A percentile compares a stretch with the other conserved stretches of the same genome.
phyloP scores from a whole-genome alignment of 2,888 invertebrate genomes.

The Lasioglossum leucozonium region DNA sequence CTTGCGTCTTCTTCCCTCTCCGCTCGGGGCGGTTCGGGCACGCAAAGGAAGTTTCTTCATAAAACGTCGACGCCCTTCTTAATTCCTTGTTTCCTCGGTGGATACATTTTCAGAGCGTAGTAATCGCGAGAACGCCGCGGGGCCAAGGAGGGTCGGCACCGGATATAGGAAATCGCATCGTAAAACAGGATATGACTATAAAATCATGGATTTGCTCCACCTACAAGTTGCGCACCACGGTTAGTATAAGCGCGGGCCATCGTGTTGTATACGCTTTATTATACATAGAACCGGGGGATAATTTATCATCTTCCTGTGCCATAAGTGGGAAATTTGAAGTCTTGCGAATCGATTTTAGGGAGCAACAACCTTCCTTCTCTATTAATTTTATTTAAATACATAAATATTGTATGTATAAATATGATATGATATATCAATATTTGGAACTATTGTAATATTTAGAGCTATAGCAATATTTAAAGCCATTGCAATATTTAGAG shows the following conservation, averaged over 20 bases:
- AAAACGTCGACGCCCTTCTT: conserved; percentile 69
- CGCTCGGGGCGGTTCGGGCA: conserved; percentile 57
- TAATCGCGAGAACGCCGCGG: conserved; percentile 63
- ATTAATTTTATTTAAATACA: no score
- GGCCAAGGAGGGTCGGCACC: conserved; percentile 41
- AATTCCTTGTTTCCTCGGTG: conserved; percentile 73
- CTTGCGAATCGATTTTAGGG: no score
- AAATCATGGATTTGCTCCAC: conserved; percentile 23
- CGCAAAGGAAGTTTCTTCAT: conserved; percentile 62
- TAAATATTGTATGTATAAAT: no score
- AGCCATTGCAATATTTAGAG: no score
- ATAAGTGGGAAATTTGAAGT: no score
- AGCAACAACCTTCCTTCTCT: no score
- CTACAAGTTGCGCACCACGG: neutral
- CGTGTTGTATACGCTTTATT: neutral
- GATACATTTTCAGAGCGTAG: conserved; percentile 62
- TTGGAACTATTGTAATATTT: no score
- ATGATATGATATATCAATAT: no score
- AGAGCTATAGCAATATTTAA: no score
- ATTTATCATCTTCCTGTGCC: neutral
- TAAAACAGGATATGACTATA: conserved; percentile 41
- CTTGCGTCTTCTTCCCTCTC: neutral
- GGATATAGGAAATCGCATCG: conserved; percentile 68
- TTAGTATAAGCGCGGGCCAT: neutral
- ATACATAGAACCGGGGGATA: neutral